Base-by-base conservation (phyloP, 2,888 invertebrate species). In the Cremastinae sp. region DNA sequence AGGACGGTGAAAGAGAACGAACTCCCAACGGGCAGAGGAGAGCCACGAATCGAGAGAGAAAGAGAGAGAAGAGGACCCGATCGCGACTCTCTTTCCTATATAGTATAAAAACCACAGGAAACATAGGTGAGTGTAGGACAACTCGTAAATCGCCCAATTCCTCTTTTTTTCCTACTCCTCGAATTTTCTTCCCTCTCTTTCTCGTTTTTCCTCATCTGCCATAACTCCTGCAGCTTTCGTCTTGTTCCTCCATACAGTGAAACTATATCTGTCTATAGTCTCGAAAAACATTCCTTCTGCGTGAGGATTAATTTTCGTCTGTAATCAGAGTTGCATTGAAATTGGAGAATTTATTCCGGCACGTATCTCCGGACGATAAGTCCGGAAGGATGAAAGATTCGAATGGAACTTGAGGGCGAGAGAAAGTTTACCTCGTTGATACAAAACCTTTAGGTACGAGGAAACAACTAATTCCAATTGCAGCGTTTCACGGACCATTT, bases 391-490 rank as follows among this genome's bases (percentile, higher is more conserved):
- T 5, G 28, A 66, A 71, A 71, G 47, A 62, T 51, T 14, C 28
- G 28, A 28, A 5, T 28, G 28, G 28, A 28, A 28, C 5, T 28
- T 5, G 28, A 5, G 28, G 28, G 28, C 28, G 28, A 28, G 28
- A 28, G 28, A 28, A 5, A 28, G 28, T 28, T 28, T 28, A 5
- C 28, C 28, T 28, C 28, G 28, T 5, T 2, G 28, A 28, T 5
- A 5, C 28, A 5, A 74, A 70, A 72, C 80, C 58, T 75, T 78
- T 71, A 68, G 74, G 51, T 75, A 78, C 78, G 61, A 75, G 80
- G 85, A 86, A 88, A 85, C 86, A 88, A 88, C 87, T 87, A 89
- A 88, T 88, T 86, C 83, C 80, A 88, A 88, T 87, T 3, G 28
- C 86, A 83, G 78, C 82, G 82, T 88, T 74, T 87, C 84, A 86